Percentiles rank a stretch among this genome's conserved stretches.
phyloP scores from a whole-genome alignment of 2,797 vertebrate genomes.

The Fringilla coelebs region DNA sequence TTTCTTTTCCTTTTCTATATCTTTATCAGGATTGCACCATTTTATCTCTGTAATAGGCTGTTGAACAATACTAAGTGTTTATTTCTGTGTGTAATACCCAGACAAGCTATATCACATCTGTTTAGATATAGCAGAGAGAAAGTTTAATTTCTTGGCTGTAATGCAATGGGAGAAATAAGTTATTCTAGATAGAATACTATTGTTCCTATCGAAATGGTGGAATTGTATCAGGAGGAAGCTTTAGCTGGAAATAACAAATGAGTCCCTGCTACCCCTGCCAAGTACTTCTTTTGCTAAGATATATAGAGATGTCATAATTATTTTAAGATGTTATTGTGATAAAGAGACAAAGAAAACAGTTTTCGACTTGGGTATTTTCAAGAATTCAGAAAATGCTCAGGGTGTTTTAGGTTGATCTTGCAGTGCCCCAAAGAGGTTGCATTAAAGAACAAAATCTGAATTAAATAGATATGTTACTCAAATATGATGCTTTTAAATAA shows the following conservation, averaged over 20 bases:
- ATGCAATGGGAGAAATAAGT: not conserved
- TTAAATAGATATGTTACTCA: not conserved
- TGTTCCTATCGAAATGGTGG: not conserved
- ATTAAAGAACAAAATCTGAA: not conserved
- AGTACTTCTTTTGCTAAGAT: not conserved
- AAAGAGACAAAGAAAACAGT: not conserved
- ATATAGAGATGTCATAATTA: slow-evolving; percentile 21
- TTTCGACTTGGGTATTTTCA: not conserved
- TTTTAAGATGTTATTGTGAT: slow-evolving; percentile 43
- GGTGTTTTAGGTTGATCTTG: not conserved
- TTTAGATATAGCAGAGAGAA: slow-evolving; percentile 28
- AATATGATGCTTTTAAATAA: not conserved
- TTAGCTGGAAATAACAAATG: slow-evolving; percentile 6
- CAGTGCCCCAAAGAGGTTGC: not conserved
- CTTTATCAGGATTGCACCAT: slow-evolving; percentile 26
- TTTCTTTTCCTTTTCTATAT: not conserved
- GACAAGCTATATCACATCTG: slow-evolving; percentile 56
- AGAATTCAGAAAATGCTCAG: not conserved
- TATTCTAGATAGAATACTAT: slow-evolving; percentile 8
- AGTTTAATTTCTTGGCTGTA: slow-evolving; percentile 53
- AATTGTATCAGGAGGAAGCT: slow-evolving; percentile 6
- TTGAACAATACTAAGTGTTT: slow-evolving; percentile 33
- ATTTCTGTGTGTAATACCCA: slow-evolving; percentile 21
- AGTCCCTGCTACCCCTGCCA: not conserved
- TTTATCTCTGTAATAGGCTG: slow-evolving; percentile 51